Evolutionary conservation across 2,888 invertebrate genomes (phyloP).

Genomic region (Epinotia ramella): DNA sequence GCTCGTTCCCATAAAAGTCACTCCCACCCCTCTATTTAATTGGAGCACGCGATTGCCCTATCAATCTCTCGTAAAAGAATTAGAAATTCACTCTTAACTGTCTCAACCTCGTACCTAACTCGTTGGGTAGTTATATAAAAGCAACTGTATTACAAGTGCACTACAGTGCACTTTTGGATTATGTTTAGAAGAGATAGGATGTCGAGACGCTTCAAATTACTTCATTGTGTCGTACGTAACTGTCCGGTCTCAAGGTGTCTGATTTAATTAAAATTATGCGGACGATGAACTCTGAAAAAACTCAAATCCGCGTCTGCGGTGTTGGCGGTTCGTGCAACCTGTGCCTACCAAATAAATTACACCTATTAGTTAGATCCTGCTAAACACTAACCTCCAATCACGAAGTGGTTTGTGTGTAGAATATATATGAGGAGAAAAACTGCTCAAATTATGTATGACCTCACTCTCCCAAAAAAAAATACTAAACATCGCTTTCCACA

Average conservation of each 20-base stretch:
- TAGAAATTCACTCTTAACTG: constrained; percentile 23
- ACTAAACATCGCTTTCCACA: too few relatives aligned
- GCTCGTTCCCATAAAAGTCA: constrained; percentile 67
- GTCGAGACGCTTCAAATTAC: constrained; percentile 50
- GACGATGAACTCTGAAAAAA: constrained; percentile 53
- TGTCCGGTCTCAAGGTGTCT: constrained; percentile 44
- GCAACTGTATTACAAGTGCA: not conserved
- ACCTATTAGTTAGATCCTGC: not conserved
- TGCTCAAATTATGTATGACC: too few relatives aligned
- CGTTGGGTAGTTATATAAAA: constrained; percentile 58
- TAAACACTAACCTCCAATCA: not conserved
- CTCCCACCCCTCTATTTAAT: constrained; percentile 59
- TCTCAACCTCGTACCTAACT: constrained; percentile 36
- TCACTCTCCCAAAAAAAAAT: too few relatives aligned
- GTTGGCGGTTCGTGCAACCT: constrained; percentile 19
- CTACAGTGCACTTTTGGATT: not conserved
- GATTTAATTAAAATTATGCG: constrained; percentile 56
- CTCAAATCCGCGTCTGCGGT: constrained; percentile 35
- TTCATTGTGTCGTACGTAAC: constrained; percentile 58
- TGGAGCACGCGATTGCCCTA: constrained; percentile 74
- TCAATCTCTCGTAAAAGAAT: constrained; percentile 61
- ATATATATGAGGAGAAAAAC: not conserved
- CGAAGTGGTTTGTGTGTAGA: too few relatives aligned
- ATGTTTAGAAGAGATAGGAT: not conserved
- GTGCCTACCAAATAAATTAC: not conserved